Percentiles rank a stretch among this genome's conserved stretches.
phyloP scores from a whole-genome alignment of 1,140 invertebrate genomes.

The Hermetia illucens region DNA sequence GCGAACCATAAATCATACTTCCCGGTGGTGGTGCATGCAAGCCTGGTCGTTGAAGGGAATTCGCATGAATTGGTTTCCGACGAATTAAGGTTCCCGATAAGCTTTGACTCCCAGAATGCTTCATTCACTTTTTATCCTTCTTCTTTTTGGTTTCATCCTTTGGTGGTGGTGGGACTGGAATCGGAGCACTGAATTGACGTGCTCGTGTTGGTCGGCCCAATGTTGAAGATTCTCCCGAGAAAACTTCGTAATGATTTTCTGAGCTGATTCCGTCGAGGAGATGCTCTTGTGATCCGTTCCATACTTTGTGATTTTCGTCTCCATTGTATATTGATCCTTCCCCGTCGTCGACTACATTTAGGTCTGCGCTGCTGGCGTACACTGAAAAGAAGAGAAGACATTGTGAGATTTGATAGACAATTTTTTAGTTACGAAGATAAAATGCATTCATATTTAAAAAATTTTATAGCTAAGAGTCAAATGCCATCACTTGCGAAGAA shows the following conservation, averaged over 20 bases:
- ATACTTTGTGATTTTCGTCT: conserved; percentile 88
- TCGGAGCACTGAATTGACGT: conserved; percentile 60
- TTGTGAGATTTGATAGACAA: too few species aligned
- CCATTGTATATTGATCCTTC: conserved; percentile 71
- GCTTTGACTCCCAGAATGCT: conserved; percentile 26
- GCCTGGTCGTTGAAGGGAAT: conserved; percentile 15
- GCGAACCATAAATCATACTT: too few species aligned
- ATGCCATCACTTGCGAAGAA: too few species aligned
- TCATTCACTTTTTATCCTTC: conserved; percentile 21
- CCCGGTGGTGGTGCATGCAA: conserved; percentile 14
- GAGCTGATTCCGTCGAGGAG: conserved; percentile 38
- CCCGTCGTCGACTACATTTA: conserved; percentile 48
- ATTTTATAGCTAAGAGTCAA: too few species aligned
- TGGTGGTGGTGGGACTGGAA: conserved; percentile 59
- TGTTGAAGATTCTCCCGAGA: conserved; percentile 42
- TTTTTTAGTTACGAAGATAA: too few species aligned
- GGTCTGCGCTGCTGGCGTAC: conserved; percentile 30
- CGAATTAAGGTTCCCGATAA: conserved; percentile 28
- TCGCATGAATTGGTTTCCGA: conserved; percentile 27
- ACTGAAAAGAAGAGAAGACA: conserved; percentile 23
- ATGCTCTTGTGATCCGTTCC: conserved; percentile 65
- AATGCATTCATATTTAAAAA: too few species aligned
- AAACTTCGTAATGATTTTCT: conserved; percentile 54
- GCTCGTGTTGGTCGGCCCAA: conserved; percentile 61
- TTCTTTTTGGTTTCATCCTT: conserved; percentile 24